These are phyloP conservation scores for Trematocara stigmaticum DNA, from an alignment of 2,113 vertebrate genomes.

Conservation along the genomic window DNA sequence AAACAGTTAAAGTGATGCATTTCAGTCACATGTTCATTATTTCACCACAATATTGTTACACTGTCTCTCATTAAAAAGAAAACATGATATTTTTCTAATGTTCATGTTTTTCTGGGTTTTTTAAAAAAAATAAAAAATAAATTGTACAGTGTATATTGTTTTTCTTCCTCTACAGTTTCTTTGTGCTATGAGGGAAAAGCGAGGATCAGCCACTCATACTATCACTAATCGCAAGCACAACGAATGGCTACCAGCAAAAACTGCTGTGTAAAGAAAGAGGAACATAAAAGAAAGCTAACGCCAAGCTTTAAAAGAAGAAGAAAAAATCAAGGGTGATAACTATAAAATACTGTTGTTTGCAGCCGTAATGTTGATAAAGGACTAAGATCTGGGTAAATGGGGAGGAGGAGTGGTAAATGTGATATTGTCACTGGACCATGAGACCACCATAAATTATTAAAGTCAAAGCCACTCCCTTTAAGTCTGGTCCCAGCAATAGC, in stretches of 20 bases:
- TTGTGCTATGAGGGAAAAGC: neutral
- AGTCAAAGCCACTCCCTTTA: neutral
- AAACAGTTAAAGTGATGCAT: neutral
- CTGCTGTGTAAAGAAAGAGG: neutral
- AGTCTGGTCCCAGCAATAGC: neutral
- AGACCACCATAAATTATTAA: slow-evolving; percentile 39
- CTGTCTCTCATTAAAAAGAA: neutral
- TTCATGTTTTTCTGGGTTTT: neutral
- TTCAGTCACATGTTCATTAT: neutral
- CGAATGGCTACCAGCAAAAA: neutral
- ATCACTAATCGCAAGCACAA: neutral
- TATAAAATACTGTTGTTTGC: neutral
- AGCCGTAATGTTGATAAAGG: neutral
- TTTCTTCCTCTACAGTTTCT: neutral
- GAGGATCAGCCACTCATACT: no score
- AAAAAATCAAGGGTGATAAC: neutral
- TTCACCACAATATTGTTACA: neutral
- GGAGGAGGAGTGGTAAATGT: neutral
- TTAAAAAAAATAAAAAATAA: no score
- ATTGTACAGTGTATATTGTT: no score
- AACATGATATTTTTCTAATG: neutral
- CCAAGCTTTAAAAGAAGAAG: neutral
- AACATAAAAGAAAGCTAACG: rapidly evolving
- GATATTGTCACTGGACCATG: slow-evolving; percentile 6
- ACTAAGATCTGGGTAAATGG: neutral